Conservation (phyloP, 2,113 vertebrate genomes). For the Mellivora capensis region DNA sequence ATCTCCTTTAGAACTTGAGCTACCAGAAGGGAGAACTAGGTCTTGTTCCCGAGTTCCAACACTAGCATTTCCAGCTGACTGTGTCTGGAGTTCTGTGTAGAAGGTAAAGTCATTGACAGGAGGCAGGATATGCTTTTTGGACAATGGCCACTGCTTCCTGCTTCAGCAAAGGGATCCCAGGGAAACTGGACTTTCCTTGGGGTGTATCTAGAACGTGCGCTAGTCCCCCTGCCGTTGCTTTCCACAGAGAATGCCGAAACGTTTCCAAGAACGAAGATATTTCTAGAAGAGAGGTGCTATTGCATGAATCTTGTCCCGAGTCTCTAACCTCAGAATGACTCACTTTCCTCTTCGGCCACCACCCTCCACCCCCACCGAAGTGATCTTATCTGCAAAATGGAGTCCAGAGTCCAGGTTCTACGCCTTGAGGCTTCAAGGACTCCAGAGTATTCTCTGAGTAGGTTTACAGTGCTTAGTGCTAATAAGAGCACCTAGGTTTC, state of each 20-base stretch:
- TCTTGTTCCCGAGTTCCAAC: background rate
- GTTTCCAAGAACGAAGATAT: background rate
- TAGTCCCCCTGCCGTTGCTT: background rate
- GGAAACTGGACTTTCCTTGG: background rate
- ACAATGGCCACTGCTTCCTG: too few species aligned
- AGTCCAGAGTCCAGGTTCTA: background rate
- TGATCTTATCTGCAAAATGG: background rate
- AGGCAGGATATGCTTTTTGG: background rate
- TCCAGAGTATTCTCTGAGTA: background rate
- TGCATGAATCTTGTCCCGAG: background rate
- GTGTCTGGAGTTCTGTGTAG: background rate
- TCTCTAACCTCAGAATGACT: background rate
- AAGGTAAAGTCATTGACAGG: background rate
- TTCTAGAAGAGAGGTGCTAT: background rate
- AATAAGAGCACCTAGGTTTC: background rate
- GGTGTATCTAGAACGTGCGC: background rate
- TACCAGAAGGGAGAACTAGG: background rate
- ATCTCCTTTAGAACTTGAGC: background rate
- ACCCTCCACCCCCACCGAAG: background rate
- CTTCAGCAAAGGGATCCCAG: background rate
- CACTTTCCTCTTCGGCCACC: background rate
- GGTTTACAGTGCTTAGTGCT: background rate
- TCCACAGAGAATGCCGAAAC: background rate
- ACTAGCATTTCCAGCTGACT: background rate
- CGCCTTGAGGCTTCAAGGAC: background rate